Base-by-base conservation (phyloP, 1,140 invertebrate species). In the Phymorhynchus buccinoides region DNA sequence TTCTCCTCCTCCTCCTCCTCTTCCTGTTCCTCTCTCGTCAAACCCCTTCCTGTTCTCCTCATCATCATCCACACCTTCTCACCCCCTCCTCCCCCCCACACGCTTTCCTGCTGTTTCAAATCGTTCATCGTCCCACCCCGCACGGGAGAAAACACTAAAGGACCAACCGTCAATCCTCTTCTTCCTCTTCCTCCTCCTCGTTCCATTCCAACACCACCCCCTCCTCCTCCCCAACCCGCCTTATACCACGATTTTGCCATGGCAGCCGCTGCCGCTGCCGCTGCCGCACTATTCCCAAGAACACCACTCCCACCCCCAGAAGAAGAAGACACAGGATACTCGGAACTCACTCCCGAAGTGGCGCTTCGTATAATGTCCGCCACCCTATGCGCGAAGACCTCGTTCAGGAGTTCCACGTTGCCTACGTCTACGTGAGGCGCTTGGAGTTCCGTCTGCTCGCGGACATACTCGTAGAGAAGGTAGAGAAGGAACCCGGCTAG, bases 381-480 rank as follows among this genome's bases (percentile, higher is more conserved):
- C 14, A 81, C 80, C 35, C 80, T 30, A 32, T 81, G 48, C 1
- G 48, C 52, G 80, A 62, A 81, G 56, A 81, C 52, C 44, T 48
- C 42, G 80, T 81, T 81, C 52, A 56, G 9, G 56, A 81, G 41
- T 9, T 81, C 80, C 52, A 81, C 52, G 56, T 81, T 48, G 42
- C 56, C 80, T 12, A 66, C 80, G 80, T 81, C 80, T 12, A 81
- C 56, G 56, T 66, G 80, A 0, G 80, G 80, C 6, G 52, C 42
- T 12, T 66, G 30, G 6, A 81, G 52, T 35, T 81, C 37, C 48
- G 80, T 81, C 52, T 81, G 80, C 22, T 66, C 52, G 30, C 80
- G 48, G 27, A 81, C 80, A 37, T 81, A 81, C 52, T 81, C 14
- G 80, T 66, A 81, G 30, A 81, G 80, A n/a, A 81, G 30, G 52